A percentile compares a stretch with the other conserved stretches of the same genome.
Conservation (phyloP, 2,113 vertebrate genomes). For the Puffinus mauretanicus region DNA sequence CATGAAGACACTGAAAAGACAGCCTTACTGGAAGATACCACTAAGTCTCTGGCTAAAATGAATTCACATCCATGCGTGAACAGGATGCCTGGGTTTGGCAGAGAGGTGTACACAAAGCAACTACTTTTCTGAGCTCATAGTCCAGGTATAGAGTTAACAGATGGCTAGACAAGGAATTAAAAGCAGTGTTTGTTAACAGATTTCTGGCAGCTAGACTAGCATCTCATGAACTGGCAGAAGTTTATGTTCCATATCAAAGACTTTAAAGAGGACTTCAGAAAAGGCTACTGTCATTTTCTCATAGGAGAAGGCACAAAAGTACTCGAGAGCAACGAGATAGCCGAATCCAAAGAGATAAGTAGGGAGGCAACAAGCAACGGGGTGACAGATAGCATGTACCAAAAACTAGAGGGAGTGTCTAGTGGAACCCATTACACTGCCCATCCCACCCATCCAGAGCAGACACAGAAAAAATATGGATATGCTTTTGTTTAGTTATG, state of each 20-base stretch:
- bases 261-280: neutral
- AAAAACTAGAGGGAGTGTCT: neutral
- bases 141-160: neutral
- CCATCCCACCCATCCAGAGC: neutral
- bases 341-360: neutral
- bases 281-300: neutral
- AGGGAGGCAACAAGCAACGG: neutral
- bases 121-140: neutral
- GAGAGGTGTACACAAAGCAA: neutral
- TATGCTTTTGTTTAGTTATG: neutral
- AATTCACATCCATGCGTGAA: neutral
- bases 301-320: neutral
- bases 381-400: neutral
- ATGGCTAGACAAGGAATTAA: neutral
- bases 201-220: neutral
- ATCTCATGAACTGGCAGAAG: neutral
- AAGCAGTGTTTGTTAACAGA: neutral
- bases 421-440: neutral
- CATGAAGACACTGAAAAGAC: neutral
- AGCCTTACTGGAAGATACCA: neutral
- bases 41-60: neutral
- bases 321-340: rapidly evolving
- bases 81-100: neutral
- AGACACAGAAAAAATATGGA: neutral
- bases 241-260: neutral